phyloP scores from a whole-genome alignment of 2,113 vertebrate species.

The Actenoides hombroni region DNA sequence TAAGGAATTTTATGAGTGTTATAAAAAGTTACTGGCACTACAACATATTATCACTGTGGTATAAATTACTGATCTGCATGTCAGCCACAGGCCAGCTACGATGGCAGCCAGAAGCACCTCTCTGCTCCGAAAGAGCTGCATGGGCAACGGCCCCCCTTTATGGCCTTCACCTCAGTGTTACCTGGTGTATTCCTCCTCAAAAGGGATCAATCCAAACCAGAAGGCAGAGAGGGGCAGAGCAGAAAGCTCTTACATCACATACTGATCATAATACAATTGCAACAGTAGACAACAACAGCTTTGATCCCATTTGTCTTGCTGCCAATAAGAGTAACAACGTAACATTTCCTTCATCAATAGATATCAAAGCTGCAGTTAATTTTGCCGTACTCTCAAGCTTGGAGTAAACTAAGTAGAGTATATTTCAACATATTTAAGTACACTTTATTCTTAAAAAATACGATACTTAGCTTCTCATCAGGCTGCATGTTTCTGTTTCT shows the following conservation, averaged over 20 bases:
- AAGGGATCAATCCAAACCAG: not conserved
- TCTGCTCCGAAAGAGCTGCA: not conserved
- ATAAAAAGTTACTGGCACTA: conserved; percentile 83
- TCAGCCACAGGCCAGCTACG: not conserved
- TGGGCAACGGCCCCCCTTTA: not conserved
- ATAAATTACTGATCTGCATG: conserved; percentile 48
- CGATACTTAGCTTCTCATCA: not conserved
- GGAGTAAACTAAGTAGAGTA: not conserved
- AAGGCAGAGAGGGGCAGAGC: no score
- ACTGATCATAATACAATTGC: not conserved
- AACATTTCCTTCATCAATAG: not conserved
- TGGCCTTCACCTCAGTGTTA: not conserved
- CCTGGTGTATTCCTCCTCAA: not conserved
- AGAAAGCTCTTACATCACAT: not conserved
- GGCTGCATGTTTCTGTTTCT: not conserved
- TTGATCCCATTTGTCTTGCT: not conserved
- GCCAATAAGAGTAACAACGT: not conserved
- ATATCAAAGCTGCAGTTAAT: not conserved
- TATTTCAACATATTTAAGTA: not conserved
- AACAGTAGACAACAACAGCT: not conserved
- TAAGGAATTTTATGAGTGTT: conserved; percentile 72
- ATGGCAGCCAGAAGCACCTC: not conserved
- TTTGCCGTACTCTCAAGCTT: not conserved
- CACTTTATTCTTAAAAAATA: not conserved
- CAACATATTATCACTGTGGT: conserved; percentile 71